Percentiles rank a stretch among this genome's conserved stretches.
These are phyloP conservation scores for Pipistrellus pipistrellus DNA, from an alignment of 2,797 vertebrate species.

Conservation along the genomic window DNA sequence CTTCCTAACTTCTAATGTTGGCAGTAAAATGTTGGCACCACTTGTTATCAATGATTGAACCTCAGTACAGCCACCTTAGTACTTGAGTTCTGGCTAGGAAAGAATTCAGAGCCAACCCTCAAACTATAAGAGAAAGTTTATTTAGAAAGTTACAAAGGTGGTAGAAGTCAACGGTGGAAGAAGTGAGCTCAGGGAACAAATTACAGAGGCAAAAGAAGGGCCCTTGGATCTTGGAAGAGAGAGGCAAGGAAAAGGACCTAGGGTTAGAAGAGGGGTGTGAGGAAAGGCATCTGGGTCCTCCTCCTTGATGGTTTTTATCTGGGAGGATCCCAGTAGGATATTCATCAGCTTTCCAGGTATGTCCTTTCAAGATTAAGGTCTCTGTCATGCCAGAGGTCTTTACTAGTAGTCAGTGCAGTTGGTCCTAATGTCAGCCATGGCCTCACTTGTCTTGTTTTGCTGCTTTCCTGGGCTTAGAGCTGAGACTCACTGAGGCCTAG, in stretches of 20 bases:
- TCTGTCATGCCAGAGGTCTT: not conserved
- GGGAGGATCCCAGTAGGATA: not conserved
- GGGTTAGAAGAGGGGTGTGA: not conserved
- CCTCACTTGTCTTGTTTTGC: not conserved
- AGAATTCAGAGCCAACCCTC: not conserved
- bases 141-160: not conserved
- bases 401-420: not conserved
- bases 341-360: not conserved
- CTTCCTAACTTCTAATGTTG: conserved; percentile 52
- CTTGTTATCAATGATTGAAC: not conserved
- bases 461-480: not conserved
- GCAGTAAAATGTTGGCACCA: not conserved
- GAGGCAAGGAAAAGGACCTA: not conserved
- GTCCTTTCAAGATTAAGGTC: not conserved
- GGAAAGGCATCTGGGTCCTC: not conserved
- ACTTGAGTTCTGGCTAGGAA: not conserved
- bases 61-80: not conserved
- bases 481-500: not conserved
- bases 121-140: not conserved
- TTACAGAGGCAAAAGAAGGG: not conserved
- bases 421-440: not conserved
- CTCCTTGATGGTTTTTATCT: not conserved
- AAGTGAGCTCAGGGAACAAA: not conserved
- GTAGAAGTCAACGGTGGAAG: not conserved
- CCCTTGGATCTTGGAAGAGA: not conserved